phyloP scores from a whole-genome alignment of 2,888 invertebrate species.

The Liopterus haemorrhoidalis region DNA sequence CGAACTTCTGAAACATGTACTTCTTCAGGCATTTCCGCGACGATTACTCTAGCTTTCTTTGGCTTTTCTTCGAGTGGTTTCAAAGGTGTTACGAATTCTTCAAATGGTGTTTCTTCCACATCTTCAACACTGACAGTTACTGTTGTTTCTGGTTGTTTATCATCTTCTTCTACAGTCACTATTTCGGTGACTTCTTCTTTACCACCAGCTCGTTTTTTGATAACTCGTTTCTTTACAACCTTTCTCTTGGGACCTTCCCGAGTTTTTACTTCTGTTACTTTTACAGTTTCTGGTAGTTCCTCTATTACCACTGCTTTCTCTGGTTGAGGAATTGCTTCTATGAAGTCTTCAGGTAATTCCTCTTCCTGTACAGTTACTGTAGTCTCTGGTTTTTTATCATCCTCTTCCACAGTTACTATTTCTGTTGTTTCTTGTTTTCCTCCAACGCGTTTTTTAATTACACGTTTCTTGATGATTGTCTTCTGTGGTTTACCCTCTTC shows the following conservation, averaged over 20 bases:
- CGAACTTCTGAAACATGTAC: slow-evolving; percentile 39
- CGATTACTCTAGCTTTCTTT: slow-evolving; percentile 25
- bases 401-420: slow-evolving; percentile 38
- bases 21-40: slow-evolving; percentile 41
- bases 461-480: slow-evolving; percentile 40
- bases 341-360: slow-evolving; percentile 42
- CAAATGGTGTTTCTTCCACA: slow-evolving; percentile 22
- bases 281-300: slow-evolving; percentile 32
- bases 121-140: slow-evolving; percentile 32
- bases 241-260: slow-evolving; percentile 37
- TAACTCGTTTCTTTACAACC: slow-evolving; percentile 29
- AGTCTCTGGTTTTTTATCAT: slow-evolving; percentile 37
- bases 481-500: slow-evolving; percentile 39
- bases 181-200: slow-evolving; percentile 37
- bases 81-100: slow-evolving; percentile 25
- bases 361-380: slow-evolving; percentile 38
- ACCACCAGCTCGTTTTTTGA: slow-evolving; percentile 34
- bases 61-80: slow-evolving; percentile 25
- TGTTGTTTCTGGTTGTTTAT: slow-evolving; percentile 43
- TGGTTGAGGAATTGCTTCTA: too few relatives aligned
- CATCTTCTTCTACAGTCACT: slow-evolving; percentile 42
- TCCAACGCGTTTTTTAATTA: slow-evolving; percentile 41
- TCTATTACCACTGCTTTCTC: slow-evolving; percentile 30
- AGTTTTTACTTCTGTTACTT: slow-evolving; percentile 31
- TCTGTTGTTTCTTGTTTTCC: slow-evolving; percentile 41